A percentile compares a stretch with the other conserved stretches of the same genome.
These are phyloP conservation scores for Peromyscus attwateri DNA, from an alignment of 2,797 vertebrate species.

Conservation along the genomic window DNA sequence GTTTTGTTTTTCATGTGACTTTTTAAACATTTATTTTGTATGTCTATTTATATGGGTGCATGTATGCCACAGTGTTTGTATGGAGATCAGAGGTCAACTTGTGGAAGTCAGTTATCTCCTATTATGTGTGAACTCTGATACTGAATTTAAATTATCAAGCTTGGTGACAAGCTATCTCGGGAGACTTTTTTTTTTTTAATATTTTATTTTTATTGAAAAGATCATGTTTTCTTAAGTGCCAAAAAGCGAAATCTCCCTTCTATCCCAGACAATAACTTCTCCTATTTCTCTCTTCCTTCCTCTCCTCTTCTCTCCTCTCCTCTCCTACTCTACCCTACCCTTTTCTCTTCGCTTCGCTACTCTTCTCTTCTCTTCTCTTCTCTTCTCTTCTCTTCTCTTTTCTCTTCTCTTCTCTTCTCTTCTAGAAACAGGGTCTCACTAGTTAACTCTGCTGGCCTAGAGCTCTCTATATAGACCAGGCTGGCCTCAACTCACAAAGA, in stretches of 20 bases:
- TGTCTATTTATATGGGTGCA: background rate
- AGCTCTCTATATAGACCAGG: background rate
- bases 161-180: background rate
- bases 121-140: background rate
- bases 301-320: background rate
- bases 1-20: slow-evolving; percentile 1
- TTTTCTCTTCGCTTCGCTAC: too few relatives aligned
- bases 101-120: background rate
- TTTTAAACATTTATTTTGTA: background rate
- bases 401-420: too few relatives aligned
- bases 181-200: background rate
- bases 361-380: too few relatives aligned
- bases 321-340: too few relatives aligned
- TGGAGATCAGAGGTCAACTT: background rate
- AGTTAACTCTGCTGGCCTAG: background rate
- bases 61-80: background rate
- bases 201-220: slow-evolving; percentile 40
- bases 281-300: background rate
- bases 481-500: background rate
- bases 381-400: background rate
- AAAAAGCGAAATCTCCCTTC: slow-evolving; percentile 36
- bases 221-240: slow-evolving; percentile 15
- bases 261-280: background rate
- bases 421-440: background rate
- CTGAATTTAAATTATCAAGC: background rate